Conservation (phyloP, 2,797 vertebrate species). For the Gymnoscopelus microlampas region DNA sequence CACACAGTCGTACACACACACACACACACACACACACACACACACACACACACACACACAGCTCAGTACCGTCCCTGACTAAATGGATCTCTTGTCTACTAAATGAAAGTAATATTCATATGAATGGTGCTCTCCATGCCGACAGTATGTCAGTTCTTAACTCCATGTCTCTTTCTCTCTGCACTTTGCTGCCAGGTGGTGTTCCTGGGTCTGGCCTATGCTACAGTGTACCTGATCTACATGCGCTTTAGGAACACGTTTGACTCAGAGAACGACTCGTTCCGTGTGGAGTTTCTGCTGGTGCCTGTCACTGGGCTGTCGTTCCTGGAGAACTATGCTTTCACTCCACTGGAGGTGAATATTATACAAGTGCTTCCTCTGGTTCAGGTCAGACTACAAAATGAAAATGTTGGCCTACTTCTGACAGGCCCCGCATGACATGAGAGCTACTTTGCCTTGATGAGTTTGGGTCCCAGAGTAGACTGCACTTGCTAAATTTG, state of each 20-base stretch:
- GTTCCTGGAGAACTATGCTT: conserved; percentile 93
- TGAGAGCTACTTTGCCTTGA: not conserved
- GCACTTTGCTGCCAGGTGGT: conserved; percentile 82
- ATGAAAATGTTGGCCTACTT: not conserved
- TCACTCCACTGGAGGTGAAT: conserved; percentile 90
- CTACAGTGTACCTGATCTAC: conserved; percentile 93
- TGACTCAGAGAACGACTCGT: conserved; percentile 90
- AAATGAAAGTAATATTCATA: too few relatives aligned
- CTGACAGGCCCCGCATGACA: not conserved
- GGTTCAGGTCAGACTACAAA: not conserved
- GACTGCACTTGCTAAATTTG: not conserved
- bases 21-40: too few relatives aligned
- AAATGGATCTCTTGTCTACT: not conserved
- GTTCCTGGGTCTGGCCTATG: conserved; percentile 90
- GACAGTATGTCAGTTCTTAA: not conserved
- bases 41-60: too few relatives aligned
- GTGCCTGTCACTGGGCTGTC: conserved; percentile 92
- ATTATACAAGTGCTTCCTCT: not conserved
- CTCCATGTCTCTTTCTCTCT: conserved; percentile 6
- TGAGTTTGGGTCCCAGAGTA: not conserved
- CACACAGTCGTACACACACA: too few relatives aligned
- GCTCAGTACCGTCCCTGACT: not conserved
- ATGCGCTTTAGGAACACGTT: conserved; percentile 87
- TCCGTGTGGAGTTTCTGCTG: conserved; percentile 93
- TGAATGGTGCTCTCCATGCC: too few relatives aligned